phyloP scores from a whole-genome alignment of 2,797 vertebrate genomes.

The Hydrophis major region DNA sequence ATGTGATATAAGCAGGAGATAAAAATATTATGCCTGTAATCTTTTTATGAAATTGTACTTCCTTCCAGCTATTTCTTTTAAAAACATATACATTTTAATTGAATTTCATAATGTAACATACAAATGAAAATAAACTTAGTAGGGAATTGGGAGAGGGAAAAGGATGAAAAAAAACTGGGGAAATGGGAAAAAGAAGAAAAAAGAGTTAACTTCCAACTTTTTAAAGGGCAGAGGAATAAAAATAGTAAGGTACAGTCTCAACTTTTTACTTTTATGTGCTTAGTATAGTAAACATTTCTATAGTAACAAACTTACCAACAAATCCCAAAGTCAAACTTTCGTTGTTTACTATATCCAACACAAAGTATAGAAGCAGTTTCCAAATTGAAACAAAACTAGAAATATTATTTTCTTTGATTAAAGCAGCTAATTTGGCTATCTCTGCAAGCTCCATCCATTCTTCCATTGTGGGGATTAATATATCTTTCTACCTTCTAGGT shows the following conservation, averaged over 20 bases:
- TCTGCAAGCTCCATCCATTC: not conserved
- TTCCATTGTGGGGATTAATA: not conserved
- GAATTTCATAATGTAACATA: not conserved
- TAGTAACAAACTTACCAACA: not conserved
- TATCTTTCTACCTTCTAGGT: not conserved
- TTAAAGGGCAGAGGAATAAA: not conserved
- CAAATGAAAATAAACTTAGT: not conserved
- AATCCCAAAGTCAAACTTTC: not conserved
- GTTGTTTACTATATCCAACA: not conserved
- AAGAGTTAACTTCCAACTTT: not conserved
- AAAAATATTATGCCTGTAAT: not conserved
- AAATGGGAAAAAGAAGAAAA: not conserved
- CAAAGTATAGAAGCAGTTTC: not conserved
- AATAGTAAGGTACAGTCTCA: not conserved
- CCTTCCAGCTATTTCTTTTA: not conserved
- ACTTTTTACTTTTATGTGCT: not conserved
- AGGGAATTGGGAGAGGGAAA: not conserved
- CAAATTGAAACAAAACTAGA: not conserved
- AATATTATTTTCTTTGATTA: not conserved
- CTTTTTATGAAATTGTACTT: not conserved
- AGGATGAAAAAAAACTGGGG: not conserved
- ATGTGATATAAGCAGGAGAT: not conserved
- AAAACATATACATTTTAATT: not conserved
- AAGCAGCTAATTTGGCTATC: not conserved
- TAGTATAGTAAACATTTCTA: not conserved